Evolutionary conservation across 1,140 invertebrate genomes (phyloP).

Genomic region (Tyrophagus putrescentiae): DNA sequence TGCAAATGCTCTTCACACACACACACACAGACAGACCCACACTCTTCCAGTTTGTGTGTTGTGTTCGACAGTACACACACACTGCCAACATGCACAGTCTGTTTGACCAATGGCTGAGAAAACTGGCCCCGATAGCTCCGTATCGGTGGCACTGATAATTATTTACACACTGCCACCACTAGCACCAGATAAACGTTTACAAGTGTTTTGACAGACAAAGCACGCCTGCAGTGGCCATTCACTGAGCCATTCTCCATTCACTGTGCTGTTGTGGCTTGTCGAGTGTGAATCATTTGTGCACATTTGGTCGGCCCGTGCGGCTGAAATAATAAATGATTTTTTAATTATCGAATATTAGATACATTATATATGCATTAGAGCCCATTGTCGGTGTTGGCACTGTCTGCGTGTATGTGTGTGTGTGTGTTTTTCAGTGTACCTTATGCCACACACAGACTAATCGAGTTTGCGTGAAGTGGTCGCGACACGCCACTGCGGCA

Average conservation of each 20-base stretch:
- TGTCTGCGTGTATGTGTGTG: too few relatives aligned
- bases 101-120: too few relatives aligned
- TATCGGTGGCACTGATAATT: background rate
- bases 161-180: constrained; percentile 9
- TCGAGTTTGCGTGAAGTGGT: too few relatives aligned
- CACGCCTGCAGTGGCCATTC: background rate
- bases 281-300: constrained; percentile 10
- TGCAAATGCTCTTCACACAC: too few relatives aligned
- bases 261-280: background rate
- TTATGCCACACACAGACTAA: too few relatives aligned
- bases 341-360: constrained; percentile 7
- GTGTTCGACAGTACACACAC: too few relatives aligned
- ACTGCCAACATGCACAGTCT: too few relatives aligned
- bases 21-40: too few relatives aligned
- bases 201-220: constrained; percentile 14
- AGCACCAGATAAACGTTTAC: constrained; percentile 9
- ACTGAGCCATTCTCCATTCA: background rate
- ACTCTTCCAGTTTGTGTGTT: too few relatives aligned
- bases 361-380: constrained; percentile 7
- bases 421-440: too few relatives aligned
- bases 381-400: background rate
- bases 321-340: constrained; percentile 9
- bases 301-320: background rate
- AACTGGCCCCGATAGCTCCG: background rate
- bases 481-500: too few relatives aligned